Evolutionary conservation across 1,140 invertebrate species (phyloP).

Genomic region (Musca vetustissima): DNA sequence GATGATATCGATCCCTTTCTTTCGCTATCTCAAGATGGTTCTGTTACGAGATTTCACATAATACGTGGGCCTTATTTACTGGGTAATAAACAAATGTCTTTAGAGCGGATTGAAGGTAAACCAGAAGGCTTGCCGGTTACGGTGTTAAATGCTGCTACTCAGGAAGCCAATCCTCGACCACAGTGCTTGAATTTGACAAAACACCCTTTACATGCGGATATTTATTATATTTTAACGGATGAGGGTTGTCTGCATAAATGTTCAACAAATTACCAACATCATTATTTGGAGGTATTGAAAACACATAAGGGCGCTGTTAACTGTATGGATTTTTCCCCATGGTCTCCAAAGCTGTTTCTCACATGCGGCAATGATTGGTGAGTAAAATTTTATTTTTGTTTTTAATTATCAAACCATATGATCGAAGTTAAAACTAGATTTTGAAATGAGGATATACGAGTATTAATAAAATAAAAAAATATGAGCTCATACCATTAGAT

Average conservation of each 20-base stretch:
- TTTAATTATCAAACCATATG: too few species aligned
- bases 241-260: constrained; percentile 81
- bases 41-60: constrained; percentile 60
- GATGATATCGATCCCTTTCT: constrained; percentile 58
- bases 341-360: constrained; percentile 72
- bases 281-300: constrained; percentile 69
- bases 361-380: constrained; percentile 83
- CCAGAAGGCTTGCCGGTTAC: constrained; percentile 59
- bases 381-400: constrained; percentile 16
- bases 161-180: constrained; percentile 53
- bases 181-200: constrained; percentile 65
- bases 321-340: constrained; percentile 77
- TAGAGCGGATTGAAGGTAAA: constrained; percentile 65
- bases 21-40: constrained; percentile 62
- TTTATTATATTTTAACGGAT: constrained; percentile 80
- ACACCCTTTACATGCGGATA: constrained; percentile 65
- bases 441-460: too few species aligned
- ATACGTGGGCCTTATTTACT: constrained; percentile 51
- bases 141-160: background rate
- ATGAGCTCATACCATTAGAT: too few species aligned
- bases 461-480: too few species aligned
- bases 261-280: constrained; percentile 66
- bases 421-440: too few species aligned
- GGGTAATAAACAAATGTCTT: constrained; percentile 63
- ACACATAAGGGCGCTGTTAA: constrained; percentile 82